Percentiles rank a stretch among this genome's conserved stretches.
phyloP scores from a whole-genome alignment of 2,797 vertebrate species.

The Aulostomus chinensis region DNA sequence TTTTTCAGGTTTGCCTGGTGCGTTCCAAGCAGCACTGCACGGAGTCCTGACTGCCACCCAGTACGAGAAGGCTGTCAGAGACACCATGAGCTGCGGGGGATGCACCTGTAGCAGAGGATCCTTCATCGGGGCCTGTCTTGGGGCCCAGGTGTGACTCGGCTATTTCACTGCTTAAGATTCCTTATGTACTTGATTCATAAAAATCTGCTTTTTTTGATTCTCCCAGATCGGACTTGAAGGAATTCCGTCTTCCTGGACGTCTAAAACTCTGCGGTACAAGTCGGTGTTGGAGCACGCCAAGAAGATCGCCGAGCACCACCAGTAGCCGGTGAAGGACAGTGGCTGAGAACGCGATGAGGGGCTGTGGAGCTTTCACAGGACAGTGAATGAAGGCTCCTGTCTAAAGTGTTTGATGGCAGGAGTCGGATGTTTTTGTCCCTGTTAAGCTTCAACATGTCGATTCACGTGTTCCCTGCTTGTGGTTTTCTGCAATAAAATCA shows the following conservation, averaged over 20 bases:
- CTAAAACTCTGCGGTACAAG: slow-evolving; percentile 62
- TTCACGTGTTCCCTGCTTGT: slow-evolving; percentile 36
- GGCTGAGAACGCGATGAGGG: slow-evolving; percentile 16
- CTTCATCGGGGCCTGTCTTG: slow-evolving; percentile 80
- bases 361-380: slow-evolving; percentile 53
- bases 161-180: too few species aligned
- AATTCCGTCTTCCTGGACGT: slow-evolving; percentile 74
- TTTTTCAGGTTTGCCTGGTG: slow-evolving; percentile 79
- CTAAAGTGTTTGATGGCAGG: slow-evolving; percentile 59
- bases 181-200: too few species aligned
- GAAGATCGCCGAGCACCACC: slow-evolving; percentile 59
- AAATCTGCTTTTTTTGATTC: background rate
- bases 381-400: slow-evolving; percentile 75
- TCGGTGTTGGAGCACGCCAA: slow-evolving; percentile 63
- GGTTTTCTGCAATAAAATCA: slow-evolving; percentile 23
- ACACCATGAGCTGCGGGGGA: slow-evolving; percentile 80
- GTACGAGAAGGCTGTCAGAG: slow-evolving; percentile 73
- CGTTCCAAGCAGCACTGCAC: slow-evolving; percentile 81
- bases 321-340: slow-evolving; percentile 22
- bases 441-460: slow-evolving; percentile 43
- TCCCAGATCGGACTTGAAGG: slow-evolving; percentile 68
- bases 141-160: slow-evolving; percentile 71
- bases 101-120: slow-evolving; percentile 81
- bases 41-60: slow-evolving; percentile 75
- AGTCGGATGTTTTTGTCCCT: slow-evolving; percentile 72